Percentiles rank a stretch among this genome's conserved stretches.
These are phyloP conservation scores for Ctenochaetus hawaiiensis DNA, from an alignment of 2,797 vertebrate species.

Conservation along the genomic window DNA sequence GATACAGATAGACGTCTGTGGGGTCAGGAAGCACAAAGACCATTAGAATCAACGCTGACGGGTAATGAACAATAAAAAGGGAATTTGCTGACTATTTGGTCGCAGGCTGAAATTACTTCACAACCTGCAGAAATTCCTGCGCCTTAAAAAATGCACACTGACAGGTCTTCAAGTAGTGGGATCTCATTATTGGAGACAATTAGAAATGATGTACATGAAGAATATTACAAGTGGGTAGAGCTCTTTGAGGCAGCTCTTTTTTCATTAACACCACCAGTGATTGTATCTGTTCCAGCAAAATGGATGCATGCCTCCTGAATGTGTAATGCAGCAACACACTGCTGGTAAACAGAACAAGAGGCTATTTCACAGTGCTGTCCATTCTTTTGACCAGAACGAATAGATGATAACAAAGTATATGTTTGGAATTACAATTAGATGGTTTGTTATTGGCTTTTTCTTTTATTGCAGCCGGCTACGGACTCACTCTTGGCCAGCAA, in stretches of 20 bases:
- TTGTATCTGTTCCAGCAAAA: constrained; percentile 82
- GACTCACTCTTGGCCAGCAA: constrained; percentile 36
- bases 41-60: constrained; percentile 42
- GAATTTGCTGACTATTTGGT: constrained; percentile 72
- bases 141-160: constrained; percentile 66
- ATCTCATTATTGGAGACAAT: constrained; percentile 84
- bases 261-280: constrained; percentile 80
- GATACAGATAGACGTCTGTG: constrained; percentile 17
- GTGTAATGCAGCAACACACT: constrained; percentile 66
- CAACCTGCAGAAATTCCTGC: constrained; percentile 42
- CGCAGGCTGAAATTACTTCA: constrained; percentile 73
- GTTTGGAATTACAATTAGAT: constrained; percentile 79
- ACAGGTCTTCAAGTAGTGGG: constrained; percentile 68
- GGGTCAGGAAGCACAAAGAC: constrained; percentile 37
- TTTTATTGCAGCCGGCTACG: constrained; percentile 28
- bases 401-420: constrained; percentile 76
- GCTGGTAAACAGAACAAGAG: constrained; percentile 75
- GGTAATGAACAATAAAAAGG: constrained; percentile 77
- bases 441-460: constrained; percentile 56
- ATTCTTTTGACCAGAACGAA: constrained; percentile 78
- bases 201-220: constrained; percentile 81
- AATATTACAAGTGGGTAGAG: constrained; percentile 78
- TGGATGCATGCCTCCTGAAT: constrained; percentile 75
- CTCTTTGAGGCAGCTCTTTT: constrained; percentile 77
- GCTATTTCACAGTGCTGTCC: constrained; percentile 74